Conservation (phyloP, 1,140 invertebrate species). For the Bombus haemorrhoidalis region DNA sequence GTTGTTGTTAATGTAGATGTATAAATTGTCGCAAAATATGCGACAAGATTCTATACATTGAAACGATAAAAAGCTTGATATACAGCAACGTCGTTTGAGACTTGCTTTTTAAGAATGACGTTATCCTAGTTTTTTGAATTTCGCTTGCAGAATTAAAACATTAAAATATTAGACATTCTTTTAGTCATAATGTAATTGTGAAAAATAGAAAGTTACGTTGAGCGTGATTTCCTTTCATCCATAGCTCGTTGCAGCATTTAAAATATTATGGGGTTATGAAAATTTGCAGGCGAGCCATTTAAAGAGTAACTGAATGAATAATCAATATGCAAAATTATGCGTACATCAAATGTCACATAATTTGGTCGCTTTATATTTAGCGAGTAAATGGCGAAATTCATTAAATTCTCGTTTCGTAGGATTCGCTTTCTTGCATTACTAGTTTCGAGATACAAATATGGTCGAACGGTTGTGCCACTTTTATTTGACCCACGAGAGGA, state of each 20-base stretch:
- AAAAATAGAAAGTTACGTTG: no score
- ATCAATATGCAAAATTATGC: background rate
- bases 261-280: background rate
- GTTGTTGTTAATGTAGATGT: no score
- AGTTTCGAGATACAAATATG: slow-evolving; percentile 30
- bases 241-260: background rate
- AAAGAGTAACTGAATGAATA: background rate
- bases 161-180: no score
- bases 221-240: background rate
- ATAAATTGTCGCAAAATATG: no score
- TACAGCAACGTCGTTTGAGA: no score
- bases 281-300: background rate
- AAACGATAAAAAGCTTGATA: no score
- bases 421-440: background rate
- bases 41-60: no score
- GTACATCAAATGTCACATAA: background rate
- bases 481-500: background rate
- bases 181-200: no score
- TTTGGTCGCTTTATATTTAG: background rate
- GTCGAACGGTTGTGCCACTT: slow-evolving; percentile 12
- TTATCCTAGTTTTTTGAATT: no score
- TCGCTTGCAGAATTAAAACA: no score
- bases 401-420: background rate
- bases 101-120: no score
- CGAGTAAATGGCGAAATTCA: no score